phyloP scores from a whole-genome alignment of 2,888 invertebrate genomes.

The Marasmarcha lunaedactyla region DNA sequence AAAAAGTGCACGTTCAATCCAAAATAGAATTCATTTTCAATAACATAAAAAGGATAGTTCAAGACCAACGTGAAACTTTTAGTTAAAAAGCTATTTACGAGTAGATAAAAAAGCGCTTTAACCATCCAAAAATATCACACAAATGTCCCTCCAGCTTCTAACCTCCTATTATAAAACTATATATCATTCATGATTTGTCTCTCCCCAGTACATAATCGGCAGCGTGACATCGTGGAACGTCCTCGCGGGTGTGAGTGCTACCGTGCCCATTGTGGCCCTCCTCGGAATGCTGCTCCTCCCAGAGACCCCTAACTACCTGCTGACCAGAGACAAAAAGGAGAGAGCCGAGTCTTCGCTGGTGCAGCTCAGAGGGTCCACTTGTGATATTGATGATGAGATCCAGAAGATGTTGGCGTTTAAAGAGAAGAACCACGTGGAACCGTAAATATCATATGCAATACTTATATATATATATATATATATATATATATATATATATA shows the following conservation, averaged over 20 bases:
- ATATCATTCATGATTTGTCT: no score
- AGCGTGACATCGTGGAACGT: conserved; percentile 73
- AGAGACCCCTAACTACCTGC: conserved; percentile 79
- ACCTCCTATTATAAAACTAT: no score
- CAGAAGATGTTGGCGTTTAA: conserved; percentile 71
- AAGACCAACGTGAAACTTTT: no score
- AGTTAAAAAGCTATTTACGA: no score
- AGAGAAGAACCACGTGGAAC: conserved; percentile 73
- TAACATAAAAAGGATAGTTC: no score
- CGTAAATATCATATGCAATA: conserved; percentile 44
- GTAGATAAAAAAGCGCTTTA: no score
- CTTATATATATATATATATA: not conserved
- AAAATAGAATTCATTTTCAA: no score
- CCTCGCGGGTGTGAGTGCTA: conserved; percentile 73
- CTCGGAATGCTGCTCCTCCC: conserved; percentile 74
- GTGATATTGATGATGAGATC: conserved; percentile 73
- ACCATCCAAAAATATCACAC: no score
- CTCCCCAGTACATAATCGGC: conserved; percentile 71
- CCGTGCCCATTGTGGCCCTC: conserved; percentile 72
- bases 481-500: not conserved
- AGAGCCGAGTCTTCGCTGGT: conserved; percentile 70
- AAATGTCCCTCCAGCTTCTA: no score
- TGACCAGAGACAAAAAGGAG: conserved; percentile 70
- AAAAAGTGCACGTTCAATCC: no score
- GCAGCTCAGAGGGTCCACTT: conserved; percentile 72